Base-by-base conservation (phyloP, 2,113 vertebrate species). In the Oryzias javanicus region DNA sequence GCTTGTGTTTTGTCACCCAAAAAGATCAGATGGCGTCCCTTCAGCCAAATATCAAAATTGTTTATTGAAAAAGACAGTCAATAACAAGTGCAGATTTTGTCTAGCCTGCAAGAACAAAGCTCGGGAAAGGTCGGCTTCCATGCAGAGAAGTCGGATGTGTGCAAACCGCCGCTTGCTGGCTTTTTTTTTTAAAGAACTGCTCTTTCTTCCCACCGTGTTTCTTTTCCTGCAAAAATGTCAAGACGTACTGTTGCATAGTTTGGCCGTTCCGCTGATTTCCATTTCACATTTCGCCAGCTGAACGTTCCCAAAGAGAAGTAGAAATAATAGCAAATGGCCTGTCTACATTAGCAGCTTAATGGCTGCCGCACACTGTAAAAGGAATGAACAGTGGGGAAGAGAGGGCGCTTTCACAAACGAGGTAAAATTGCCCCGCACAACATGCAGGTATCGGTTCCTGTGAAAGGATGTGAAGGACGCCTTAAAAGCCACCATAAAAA, bases 261-360 rank as follows among this genome's bases (percentile, higher is more conserved):
- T 55, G 24, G 17, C 5, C 6, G 42, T 42, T 6, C 5, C 20
- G 16, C 4, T 50, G 14, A 51, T 20, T 55, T 49, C 35, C 8
- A 16, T 2, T 7, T 17, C 10, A 7, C 27, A 6, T 14, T 56
- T 44, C 16, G 14, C 29, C 7, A 16, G 35, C 1, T 48, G 5
- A 42, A n/a, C 12, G 40, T 4, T 55, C 42, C 47, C 25, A 42
- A 42, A 42, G 8, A 24, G 1, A 55, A 42, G 15, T 17, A 41
- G 55, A 49, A 29, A 27, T 18, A 46, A 18, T 2, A 15, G 5
- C 6, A 52, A 54, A 41, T 45, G 42, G 45, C 50, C 17, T 18
- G 22, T 22, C 62, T 40, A 13, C 41, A 60, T 54, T 42, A 14
- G 17, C 19, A 40, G n/a, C 17, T 48, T 62, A 27, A 49, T 20